These are phyloP conservation scores for Cynodonichthys magdalenae DNA, from an alignment of 2,797 vertebrate species.

Conservation along the genomic window DNA sequence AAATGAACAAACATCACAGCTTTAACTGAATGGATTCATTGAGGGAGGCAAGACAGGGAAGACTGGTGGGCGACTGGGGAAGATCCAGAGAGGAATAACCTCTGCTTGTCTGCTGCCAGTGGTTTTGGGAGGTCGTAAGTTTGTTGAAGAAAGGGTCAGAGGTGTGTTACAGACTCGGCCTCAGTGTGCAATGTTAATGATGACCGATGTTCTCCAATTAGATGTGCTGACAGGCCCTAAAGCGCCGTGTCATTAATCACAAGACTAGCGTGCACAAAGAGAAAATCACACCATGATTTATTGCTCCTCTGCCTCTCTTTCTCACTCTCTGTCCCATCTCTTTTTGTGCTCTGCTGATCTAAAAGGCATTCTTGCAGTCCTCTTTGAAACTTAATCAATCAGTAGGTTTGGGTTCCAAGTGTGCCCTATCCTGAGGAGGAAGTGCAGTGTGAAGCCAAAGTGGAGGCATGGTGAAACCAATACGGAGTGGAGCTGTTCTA, in stretches of 20 bases:
- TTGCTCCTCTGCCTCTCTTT: slow-evolving; percentile 66
- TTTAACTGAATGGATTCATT: slow-evolving; percentile 32
- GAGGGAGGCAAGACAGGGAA: slow-evolving; percentile 3
- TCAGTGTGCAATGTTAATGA: slow-evolving; percentile 79
- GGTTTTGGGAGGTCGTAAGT: slow-evolving; percentile 56
- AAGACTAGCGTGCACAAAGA: slow-evolving; percentile 68
- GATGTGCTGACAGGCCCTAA: slow-evolving; percentile 82
- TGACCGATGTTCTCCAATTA: slow-evolving; percentile 87
- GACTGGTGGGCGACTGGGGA: slow-evolving; percentile 14
- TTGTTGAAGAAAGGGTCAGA: slow-evolving; percentile 62
- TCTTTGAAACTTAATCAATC: slow-evolving; percentile 71
- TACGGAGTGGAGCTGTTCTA: slow-evolving; percentile 15
- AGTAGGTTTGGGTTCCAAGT: slow-evolving; percentile 21
- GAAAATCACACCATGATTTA: slow-evolving; percentile 84
- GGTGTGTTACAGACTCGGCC: slow-evolving; percentile 62
- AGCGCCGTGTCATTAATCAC: slow-evolving; percentile 83
- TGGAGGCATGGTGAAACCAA: slow-evolving; percentile 13
- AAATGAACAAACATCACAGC: slow-evolving; percentile 19
- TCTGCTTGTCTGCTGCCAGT: slow-evolving; percentile 54
- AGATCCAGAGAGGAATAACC: slow-evolving; percentile 44
- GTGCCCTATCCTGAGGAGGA: slow-evolving; percentile 48
- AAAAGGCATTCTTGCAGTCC: slow-evolving; percentile 55
- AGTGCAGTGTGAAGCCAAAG: slow-evolving; percentile 25
- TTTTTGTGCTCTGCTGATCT: slow-evolving; percentile 69
- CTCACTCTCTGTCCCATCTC: slow-evolving; percentile 52